Conservation (phyloP, 2,113 vertebrate species). For the Urocitellus parryii region DNA sequence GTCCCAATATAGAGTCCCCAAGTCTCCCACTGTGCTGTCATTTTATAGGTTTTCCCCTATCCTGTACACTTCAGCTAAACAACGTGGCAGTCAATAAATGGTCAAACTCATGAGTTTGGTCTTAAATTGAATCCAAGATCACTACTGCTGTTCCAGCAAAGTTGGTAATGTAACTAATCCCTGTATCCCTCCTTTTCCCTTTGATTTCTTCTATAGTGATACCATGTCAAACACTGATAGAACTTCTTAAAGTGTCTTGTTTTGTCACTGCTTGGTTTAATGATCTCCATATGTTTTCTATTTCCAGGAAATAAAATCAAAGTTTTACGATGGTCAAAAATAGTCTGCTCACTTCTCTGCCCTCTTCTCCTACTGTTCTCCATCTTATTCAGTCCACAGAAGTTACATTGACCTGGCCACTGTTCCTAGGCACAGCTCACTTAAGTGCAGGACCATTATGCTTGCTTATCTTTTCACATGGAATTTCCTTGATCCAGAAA, state of each 20-base stretch:
- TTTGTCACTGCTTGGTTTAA: neutral
- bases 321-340: neutral
- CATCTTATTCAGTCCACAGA: neutral
- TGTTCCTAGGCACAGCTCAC: neutral
- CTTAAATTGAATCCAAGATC: neutral
- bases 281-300: neutral
- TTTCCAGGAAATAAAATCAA: neutral
- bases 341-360: neutral
- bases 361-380: neutral
- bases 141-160: neutral
- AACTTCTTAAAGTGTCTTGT: neutral
- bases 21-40: neutral
- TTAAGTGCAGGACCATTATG: neutral
- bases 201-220: neutral
- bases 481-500: neutral
- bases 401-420: accelerated
- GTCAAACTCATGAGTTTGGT: neutral
- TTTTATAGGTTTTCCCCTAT: no score
- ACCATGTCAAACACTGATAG: neutral
- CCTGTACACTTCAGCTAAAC: neutral
- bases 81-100: neutral
- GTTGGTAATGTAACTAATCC: neutral
- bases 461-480: neutral
- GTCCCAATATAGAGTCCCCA: neutral
- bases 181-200: neutral